Conservation (phyloP, 2,797 vertebrate species). For the Sebastes oblongus region DNA sequence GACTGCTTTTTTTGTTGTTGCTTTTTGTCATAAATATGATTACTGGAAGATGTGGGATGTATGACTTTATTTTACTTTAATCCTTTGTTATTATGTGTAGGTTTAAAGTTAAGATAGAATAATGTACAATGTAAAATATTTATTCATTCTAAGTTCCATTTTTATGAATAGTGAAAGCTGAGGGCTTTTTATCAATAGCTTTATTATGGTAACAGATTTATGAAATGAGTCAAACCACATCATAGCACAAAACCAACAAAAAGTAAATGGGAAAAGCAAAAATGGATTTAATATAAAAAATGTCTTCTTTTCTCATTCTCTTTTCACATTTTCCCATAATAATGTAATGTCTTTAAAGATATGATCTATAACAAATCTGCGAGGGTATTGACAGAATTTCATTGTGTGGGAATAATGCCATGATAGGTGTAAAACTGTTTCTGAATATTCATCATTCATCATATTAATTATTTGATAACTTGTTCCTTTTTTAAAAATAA, state of each 20-base stretch:
- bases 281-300: background rate
- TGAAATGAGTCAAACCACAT: background rate
- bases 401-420: background rate
- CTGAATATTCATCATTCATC: background rate
- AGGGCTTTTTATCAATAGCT: background rate
- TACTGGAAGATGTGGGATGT: background rate
- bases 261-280: background rate
- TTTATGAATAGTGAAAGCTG: background rate
- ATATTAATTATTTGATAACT: too few relatives aligned
- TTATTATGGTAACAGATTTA: background rate
- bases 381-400: background rate
- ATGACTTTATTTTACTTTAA: background rate
- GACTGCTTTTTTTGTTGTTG: background rate
- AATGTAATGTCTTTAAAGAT: too few relatives aligned
- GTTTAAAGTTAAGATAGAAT: background rate
- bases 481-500: too few relatives aligned
- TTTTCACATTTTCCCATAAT: background rate
- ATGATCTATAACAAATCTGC: too few relatives aligned
- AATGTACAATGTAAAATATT: background rate
- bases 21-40: background rate
- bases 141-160: background rate
- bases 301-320: background rate
- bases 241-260: background rate
- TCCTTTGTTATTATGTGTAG: background rate
- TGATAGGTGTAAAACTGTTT: background rate